Evolutionary conservation across 2,888 invertebrate species (phyloP).

Genomic region (Diaprepes abbreviatus): DNA sequence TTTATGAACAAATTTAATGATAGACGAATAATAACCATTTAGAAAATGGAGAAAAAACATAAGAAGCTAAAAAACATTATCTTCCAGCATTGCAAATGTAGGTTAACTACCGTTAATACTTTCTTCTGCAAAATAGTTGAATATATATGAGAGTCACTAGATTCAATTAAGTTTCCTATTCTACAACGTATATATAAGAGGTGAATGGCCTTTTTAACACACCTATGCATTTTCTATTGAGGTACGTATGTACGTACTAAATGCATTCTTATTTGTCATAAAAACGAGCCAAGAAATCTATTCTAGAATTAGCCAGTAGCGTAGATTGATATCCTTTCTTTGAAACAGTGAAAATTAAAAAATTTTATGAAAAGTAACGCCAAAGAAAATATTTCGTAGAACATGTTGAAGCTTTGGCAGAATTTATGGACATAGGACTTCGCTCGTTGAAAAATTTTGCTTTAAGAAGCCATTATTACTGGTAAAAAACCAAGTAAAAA

Average conservation of each 20-base stretch:
- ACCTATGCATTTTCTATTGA: slow-evolving; percentile 10
- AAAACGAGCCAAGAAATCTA: background rate
- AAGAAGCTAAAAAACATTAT: background rate
- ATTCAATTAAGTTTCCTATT: background rate
- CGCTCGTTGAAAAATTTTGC: too few relatives aligned
- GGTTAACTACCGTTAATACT: slow-evolving; percentile 7
- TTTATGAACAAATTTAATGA: too few relatives aligned
- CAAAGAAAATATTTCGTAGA: too few relatives aligned
- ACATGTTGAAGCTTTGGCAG: too few relatives aligned
- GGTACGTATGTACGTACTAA: background rate
- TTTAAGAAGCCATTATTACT: too few relatives aligned
- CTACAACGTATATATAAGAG: background rate
- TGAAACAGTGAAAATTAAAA: too few relatives aligned
- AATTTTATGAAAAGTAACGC: too few relatives aligned
- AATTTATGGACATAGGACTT: too few relatives aligned
- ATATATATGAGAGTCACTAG: background rate
- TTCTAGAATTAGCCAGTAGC: too few relatives aligned
- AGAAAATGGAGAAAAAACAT: too few relatives aligned
- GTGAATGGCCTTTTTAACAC: slow-evolving; percentile 2
- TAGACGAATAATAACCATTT: background rate
- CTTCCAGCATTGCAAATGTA: background rate
- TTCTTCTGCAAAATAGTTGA: background rate
- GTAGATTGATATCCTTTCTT: too few relatives aligned
- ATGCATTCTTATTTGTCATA: background rate
- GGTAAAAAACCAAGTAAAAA: too few relatives aligned